Conservation (phyloP, 1,140 invertebrate genomes). For the Drosophila navojoa region DNA sequence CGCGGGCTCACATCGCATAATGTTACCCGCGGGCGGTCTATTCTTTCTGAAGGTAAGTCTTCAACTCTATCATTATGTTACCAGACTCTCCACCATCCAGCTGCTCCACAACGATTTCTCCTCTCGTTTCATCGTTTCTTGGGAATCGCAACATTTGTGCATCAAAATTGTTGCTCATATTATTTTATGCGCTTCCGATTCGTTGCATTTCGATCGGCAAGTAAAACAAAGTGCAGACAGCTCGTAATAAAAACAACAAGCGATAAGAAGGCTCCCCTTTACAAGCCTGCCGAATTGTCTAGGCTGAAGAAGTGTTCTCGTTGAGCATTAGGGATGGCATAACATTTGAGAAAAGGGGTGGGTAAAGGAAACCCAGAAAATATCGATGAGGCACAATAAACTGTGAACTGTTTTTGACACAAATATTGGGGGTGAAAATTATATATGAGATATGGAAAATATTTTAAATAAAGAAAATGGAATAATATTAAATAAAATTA, state of each 20-base stretch:
- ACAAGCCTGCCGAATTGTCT: slow-evolving; percentile 33
- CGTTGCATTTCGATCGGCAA: slow-evolving; percentile 73
- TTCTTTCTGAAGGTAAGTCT: slow-evolving; percentile 89
- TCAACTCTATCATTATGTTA: not conserved
- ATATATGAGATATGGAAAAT: too few relatives aligned
- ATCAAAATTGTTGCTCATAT: slow-evolving; percentile 65
- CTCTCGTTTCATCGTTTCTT: slow-evolving; percentile 7
- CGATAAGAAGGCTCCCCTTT: not conserved
- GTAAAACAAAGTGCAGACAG: slow-evolving; percentile 59
- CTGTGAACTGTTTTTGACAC: too few relatives aligned
- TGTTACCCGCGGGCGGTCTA: slow-evolving; percentile 88
- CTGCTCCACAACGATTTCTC: slow-evolving; percentile 27
- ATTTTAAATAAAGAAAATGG: too few relatives aligned
- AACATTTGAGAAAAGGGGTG: not conserved
- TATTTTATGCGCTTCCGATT: slow-evolving; percentile 78
- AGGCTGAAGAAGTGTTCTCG: slow-evolving; percentile 14
- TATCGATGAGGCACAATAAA: not conserved
- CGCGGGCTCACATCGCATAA: slow-evolving; percentile 85
- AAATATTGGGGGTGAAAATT: too few relatives aligned
- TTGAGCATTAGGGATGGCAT: slow-evolving; percentile 21
- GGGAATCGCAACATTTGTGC: slow-evolving; percentile 78
- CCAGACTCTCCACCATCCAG: not conserved
- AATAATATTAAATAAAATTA: too few relatives aligned
- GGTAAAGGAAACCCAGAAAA: not conserved
- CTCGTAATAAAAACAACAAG: slow-evolving; percentile 28